Evolutionary conservation across 2,888 invertebrate species (phyloP).

Genomic region (Piscicola geometra): DNA sequence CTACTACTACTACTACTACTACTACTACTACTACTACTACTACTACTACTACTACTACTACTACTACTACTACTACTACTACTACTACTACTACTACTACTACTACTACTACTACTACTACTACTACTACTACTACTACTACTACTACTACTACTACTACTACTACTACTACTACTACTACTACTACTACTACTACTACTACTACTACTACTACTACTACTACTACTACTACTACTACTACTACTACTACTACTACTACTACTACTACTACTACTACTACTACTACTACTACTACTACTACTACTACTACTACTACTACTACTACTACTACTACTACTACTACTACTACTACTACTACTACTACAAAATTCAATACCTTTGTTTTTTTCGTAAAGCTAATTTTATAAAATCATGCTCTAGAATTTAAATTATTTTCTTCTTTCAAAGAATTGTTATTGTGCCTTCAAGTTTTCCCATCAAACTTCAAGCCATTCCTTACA

Average conservation of each 20-base stretch:
- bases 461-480: too few species aligned
- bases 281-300: conserved; percentile 30
- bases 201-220: conserved; percentile 37
- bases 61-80: conserved; percentile 27
- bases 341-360: conserved; percentile 33
- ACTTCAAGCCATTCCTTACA: too few species aligned
- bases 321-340: conserved; percentile 30
- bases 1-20: conserved; percentile 33
- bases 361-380: too few species aligned
- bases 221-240: conserved; percentile 38
- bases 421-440: too few species aligned
- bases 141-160: conserved; percentile 36
- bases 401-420: too few species aligned
- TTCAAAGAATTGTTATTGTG: too few species aligned
- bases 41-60: conserved; percentile 16
- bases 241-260: conserved; percentile 35
- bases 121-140: conserved; percentile 36
- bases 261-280: conserved; percentile 19
- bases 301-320: conserved; percentile 33
- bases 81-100: conserved; percentile 26
- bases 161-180: conserved; percentile 37
- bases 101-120: conserved; percentile 24
- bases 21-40: conserved; percentile 30
- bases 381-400: background rate
- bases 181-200: conserved; percentile 38